These are phyloP conservation scores for Macrocentrus cingulum DNA, from an alignment of 1,140 invertebrate species.

Conservation along the genomic window DNA sequence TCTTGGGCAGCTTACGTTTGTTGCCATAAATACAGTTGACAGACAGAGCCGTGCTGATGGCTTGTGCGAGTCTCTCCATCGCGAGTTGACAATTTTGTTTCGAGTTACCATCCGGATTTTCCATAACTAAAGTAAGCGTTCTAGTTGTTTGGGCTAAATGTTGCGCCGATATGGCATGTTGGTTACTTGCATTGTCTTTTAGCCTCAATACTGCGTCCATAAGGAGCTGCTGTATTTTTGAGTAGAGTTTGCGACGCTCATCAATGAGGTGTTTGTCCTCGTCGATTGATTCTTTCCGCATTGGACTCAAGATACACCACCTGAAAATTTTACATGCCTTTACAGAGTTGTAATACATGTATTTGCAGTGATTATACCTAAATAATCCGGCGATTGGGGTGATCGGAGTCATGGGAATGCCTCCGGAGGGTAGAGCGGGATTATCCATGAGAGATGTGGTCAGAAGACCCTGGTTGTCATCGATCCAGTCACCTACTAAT, in stretches of 20 bases:
- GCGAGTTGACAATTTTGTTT: slow-evolving; percentile 40
- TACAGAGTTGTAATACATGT: too few species aligned
- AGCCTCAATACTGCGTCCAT: slow-evolving; percentile 54
- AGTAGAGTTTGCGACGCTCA: slow-evolving; percentile 48
- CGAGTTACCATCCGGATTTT: slow-evolving; percentile 34
- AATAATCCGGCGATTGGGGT: slow-evolving; percentile 79
- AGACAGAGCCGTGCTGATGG: slow-evolving; percentile 71
- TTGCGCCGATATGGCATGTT: slow-evolving; percentile 56
- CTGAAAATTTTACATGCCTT: slow-evolving; percentile 32
- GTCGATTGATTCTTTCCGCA: slow-evolving; percentile 31
- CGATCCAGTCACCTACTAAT: slow-evolving; percentile 52
- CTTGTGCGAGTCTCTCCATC: slow-evolving; percentile 75
- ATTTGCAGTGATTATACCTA: slow-evolving; percentile 45
- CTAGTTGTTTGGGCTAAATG: slow-evolving; percentile 52
- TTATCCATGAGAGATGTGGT: slow-evolving; percentile 71
- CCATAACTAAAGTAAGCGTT: slow-evolving; percentile 36
- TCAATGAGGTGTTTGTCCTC: slow-evolving; percentile 30
- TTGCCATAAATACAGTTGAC: slow-evolving; percentile 78
- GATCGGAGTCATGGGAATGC: slow-evolving; percentile 79
- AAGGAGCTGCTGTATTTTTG: slow-evolving; percentile 53
- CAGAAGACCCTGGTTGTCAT: slow-evolving; percentile 68
- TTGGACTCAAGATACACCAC: slow-evolving; percentile 54
- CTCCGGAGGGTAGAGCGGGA: slow-evolving; percentile 70
- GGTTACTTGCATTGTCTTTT: slow-evolving; percentile 47
- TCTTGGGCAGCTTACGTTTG: slow-evolving; percentile 54